Base-by-base conservation (phyloP, 92 coral and sea anemone genomes). In the Palythoa heliodiscus region DNA sequence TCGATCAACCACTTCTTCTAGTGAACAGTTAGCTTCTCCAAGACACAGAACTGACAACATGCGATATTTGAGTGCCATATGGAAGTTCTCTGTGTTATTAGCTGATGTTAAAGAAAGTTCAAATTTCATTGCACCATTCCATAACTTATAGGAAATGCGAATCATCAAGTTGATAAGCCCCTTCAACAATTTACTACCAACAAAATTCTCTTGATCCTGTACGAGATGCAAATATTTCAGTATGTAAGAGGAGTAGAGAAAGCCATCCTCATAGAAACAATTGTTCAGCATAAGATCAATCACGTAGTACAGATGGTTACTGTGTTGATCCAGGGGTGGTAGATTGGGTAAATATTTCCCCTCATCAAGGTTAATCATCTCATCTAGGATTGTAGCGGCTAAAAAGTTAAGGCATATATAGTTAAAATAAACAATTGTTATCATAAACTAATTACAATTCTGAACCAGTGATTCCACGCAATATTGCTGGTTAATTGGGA, bases 261-360 rank as follows among this genome's bases (percentile, higher is more conserved):
- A 78, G 24, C 93, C 95, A 58, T 83, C 72, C 25, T 90, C 93
- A 86, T 83, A 91, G 17, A 43, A 64, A 17, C 71, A 54, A 37
- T 88, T 92, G 75, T 60, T 82, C 17, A 92, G 60, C 52, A 94
- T 93, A 57, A 90, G 95, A 53, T 72, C 91, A 50, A 91, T 52
- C 14, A 94, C 84, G 17, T 87, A 89, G 53, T 83, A 88, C 38
- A 94, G 73, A 72, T 91, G 93, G 81, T 83, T 94, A 16, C 92
- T 85, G 73, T 92, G 87, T 38, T 94, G 92, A 80, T 92, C 98
- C 73, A 94, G 71, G 0, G 93, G 85, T 7, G 95, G 89, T 4
- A 86, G 83, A 35, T 82, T 82, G 83, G 76, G 77, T 64, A 86
- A 90, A 60, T 83, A 90, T 35, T 88, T 90, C 14, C 93, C 98